phyloP scores from a whole-genome alignment of 2,113 vertebrate species.

The Stigmatopora argus region DNA sequence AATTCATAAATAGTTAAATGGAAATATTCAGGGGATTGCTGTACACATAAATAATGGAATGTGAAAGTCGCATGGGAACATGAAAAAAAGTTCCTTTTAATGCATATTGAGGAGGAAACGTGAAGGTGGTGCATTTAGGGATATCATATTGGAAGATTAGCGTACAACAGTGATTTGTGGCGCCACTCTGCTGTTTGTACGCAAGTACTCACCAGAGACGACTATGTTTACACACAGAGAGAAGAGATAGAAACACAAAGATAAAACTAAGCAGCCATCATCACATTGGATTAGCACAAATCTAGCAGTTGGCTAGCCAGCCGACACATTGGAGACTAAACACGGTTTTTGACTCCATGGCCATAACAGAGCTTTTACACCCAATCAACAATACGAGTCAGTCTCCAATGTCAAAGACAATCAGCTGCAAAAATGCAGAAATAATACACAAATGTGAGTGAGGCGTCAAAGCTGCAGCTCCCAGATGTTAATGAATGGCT shows the following conservation, averaged over 20 bases:
- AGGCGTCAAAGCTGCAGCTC: slow-evolving; percentile 5
- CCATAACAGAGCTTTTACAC: neutral
- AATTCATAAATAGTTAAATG: too few relatives aligned
- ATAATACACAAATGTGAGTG: neutral
- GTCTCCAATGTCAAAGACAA: slow-evolving; percentile 11
- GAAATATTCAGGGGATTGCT: neutral
- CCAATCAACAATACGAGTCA: slow-evolving; percentile 1
- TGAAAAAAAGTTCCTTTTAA: neutral
- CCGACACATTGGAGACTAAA: slow-evolving; percentile 26
- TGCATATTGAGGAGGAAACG: neutral
- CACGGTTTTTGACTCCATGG: neutral
- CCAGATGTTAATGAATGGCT: slow-evolving; percentile 23
- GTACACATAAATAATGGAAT: neutral
- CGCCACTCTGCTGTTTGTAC: slow-evolving; percentile 11
- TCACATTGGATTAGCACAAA: slow-evolving; percentile 46
- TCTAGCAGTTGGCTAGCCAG: neutral
- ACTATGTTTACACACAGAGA: slow-evolving; percentile 66
- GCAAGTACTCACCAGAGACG: slow-evolving; percentile 66
- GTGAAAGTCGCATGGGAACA: slow-evolving; percentile 2
- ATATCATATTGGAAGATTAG: slow-evolving; percentile 15
- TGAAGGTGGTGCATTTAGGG: slow-evolving; percentile 19
- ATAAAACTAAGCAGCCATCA: slow-evolving; percentile 54
- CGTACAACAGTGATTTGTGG: slow-evolving; percentile 21
- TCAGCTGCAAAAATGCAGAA: slow-evolving; percentile 11
- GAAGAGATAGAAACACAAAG: slow-evolving; percentile 69